phyloP scores from a whole-genome alignment of 2,113 vertebrate genomes.

The Falco punctatus region DNA sequence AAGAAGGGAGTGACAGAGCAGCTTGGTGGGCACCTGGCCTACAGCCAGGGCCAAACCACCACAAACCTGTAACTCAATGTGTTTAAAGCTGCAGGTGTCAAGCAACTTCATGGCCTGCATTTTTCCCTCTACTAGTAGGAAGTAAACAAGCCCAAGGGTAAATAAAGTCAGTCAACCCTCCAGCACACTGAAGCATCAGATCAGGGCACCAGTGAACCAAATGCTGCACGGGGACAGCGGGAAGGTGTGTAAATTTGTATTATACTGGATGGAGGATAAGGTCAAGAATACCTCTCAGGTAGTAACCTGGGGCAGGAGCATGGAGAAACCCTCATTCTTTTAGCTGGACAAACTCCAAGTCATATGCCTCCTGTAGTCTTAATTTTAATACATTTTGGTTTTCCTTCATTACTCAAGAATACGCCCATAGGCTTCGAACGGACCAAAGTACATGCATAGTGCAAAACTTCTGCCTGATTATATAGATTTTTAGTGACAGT shows the following conservation, averaged over 20 bases:
- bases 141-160: not conserved
- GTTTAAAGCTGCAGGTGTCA: not conserved
- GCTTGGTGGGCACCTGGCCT: no score
- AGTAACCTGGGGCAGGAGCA: not conserved
- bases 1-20: no score
- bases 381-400: not conserved
- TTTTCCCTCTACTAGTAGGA: not conserved
- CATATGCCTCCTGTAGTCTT: not conserved
- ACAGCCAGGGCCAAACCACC: no score
- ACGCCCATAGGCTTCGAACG: not conserved
- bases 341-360: not conserved
- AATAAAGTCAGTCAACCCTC: not conserved
- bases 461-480: not conserved
- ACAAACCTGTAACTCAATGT: not conserved
- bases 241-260: not conserved
- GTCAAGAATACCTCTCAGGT: not conserved
- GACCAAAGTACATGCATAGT: rapidly evolving
- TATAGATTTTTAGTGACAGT: not conserved
- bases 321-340: not conserved
- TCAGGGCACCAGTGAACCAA: not conserved
- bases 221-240: not conserved
- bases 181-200: not conserved
- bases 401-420: not conserved
- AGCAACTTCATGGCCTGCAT: not conserved
- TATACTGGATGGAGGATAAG: not conserved